phyloP scores from a whole-genome alignment of 1,140 invertebrate species.

The Coenobita brevimanus region DNA sequence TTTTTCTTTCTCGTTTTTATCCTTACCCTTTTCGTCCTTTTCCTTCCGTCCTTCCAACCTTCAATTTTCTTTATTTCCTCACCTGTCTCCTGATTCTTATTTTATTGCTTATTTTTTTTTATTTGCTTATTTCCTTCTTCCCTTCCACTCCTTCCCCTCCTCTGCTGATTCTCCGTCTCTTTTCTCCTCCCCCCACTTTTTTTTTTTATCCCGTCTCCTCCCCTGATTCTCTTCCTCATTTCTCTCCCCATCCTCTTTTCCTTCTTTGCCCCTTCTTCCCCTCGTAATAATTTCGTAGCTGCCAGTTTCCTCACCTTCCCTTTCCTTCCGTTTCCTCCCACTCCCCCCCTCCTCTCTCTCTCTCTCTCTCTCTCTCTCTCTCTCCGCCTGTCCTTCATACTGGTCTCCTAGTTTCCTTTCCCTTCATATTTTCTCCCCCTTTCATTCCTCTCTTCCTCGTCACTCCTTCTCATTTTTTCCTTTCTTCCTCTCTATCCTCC shows the following conservation, averaged over 20 bases:
- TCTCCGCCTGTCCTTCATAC: not conserved
- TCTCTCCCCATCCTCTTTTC: not conserved
- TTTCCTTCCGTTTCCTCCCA: not conserved
- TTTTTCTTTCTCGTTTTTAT: not conserved
- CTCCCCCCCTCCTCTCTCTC: not conserved
- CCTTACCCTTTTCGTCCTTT: constrained; percentile 4
- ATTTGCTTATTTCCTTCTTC: not conserved
- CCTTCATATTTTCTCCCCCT: not conserved
- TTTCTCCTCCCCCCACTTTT: not conserved
- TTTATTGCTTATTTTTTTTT: not conserved
- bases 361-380: constrained; percentile 10
- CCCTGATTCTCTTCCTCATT: not conserved
- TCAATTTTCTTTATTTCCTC: not conserved
- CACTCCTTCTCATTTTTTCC: not conserved
- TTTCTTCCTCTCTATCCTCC: constrained; percentile 10
- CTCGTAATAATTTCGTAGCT: too few relatives aligned
- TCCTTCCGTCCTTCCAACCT: not conserved
- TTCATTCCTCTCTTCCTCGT: not conserved
- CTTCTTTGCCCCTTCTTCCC: not conserved
- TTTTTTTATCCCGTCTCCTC: not conserved
- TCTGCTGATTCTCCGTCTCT: not conserved
- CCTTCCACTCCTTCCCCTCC: not conserved
- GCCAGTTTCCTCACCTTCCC: not conserved
- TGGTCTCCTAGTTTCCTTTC: not conserved
- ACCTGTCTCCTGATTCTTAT: not conserved